These are phyloP conservation scores for Nasonovia ribisnigri DNA, from an alignment of 2,888 invertebrate genomes.

Conservation along the genomic window DNA sequence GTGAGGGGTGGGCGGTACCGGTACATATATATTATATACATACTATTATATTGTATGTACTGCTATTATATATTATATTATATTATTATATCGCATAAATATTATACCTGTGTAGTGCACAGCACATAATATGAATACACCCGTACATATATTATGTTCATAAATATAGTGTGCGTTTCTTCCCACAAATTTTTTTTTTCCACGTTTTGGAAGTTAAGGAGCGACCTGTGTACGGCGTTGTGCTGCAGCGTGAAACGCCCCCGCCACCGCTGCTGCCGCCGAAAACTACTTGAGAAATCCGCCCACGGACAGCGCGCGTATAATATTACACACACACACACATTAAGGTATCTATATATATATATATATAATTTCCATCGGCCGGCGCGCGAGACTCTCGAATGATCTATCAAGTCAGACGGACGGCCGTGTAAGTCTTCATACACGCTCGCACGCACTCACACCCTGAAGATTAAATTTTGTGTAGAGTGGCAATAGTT, in stretches of 20 bases:
- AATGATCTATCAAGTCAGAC: conserved; percentile 53
- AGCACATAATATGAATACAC: neutral
- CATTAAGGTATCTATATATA: neutral
- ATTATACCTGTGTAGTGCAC: neutral
- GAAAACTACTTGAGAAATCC: conserved; percentile 62
- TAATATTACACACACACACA: neutral
- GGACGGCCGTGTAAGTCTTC: neutral
- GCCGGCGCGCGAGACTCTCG: conserved; percentile 5
- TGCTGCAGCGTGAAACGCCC: conserved; percentile 47
- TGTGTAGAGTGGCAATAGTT: conserved; percentile 35
- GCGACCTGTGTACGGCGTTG: neutral
- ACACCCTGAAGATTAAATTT: neutral
- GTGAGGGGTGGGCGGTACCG: conserved; percentile 6
- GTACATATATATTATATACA: neutral
- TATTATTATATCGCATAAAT: too few relatives aligned
- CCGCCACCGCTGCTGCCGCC: conserved; percentile 53
- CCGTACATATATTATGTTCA: neutral
- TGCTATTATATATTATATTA: too few relatives aligned
- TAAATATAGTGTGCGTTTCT: conserved; percentile 35
- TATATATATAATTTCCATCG: conserved; percentile 49
- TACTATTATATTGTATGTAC: neutral
- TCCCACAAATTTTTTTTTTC: conserved; percentile 38
- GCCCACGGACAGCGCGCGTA: conserved; percentile 48
- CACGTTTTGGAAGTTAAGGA: conserved; percentile 45
- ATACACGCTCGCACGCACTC: neutral